These are phyloP conservation scores for Hippopotamyrus pictus DNA, from an alignment of 2,797 vertebrate species.

Conservation along the genomic window DNA sequence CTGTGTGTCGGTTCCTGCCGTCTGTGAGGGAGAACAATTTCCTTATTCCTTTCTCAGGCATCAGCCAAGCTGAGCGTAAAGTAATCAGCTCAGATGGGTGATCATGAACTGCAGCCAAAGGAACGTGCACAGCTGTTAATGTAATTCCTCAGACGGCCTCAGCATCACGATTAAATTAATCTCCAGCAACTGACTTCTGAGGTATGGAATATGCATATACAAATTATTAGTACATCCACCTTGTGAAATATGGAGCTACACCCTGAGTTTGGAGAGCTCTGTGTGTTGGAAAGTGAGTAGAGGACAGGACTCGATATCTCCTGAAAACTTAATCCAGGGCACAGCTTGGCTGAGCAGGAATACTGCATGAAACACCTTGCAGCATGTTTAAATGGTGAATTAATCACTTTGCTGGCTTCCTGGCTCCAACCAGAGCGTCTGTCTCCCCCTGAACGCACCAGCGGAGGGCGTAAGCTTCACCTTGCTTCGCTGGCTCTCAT, in stretches of 20 bases:
- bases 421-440: neutral
- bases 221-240: neutral
- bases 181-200: constrained; percentile 45
- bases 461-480: neutral
- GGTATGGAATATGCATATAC: constrained; percentile 11
- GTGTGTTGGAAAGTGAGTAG: neutral
- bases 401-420: neutral
- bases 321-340: neutral
- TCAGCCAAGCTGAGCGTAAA: constrained; percentile 54
- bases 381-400: neutral
- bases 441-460: neutral
- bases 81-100: constrained; percentile 56
- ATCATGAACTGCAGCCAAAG: constrained; percentile 54
- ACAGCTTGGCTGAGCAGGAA: neutral
- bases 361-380: neutral
- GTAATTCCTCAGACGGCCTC: constrained; percentile 43
- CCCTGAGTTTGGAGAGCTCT: constrained; percentile 6
- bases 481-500: neutral
- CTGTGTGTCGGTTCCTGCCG: neutral
- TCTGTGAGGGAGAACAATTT: neutral
- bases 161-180: constrained; percentile 43
- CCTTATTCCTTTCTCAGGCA: constrained; percentile 40
- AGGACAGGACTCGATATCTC: neutral
- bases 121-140: constrained; percentile 51
- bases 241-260: constrained; percentile 21